Base-by-base conservation (phyloP, 2,888 invertebrate genomes). In the Phengaris arion region DNA sequence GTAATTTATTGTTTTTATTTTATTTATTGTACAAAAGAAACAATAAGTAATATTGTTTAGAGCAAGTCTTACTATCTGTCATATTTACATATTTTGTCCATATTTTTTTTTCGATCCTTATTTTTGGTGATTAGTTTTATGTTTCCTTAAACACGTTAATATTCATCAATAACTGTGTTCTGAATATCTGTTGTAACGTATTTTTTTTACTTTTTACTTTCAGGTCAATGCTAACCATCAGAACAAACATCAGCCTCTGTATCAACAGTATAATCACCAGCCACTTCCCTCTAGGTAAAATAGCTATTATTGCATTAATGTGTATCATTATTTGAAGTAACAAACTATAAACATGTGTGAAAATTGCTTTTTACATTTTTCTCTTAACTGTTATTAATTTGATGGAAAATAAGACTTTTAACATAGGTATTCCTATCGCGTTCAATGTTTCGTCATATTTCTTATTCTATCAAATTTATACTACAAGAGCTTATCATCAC, bases 191-290 rank as follows among this genome's bases (percentile, higher is more conserved):
- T 8, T n/a, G 48, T 74, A n/a, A 9, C 64, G 48, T 59, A 59
- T 69, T 52, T 46, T 55, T 52, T 68, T 54, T n/a, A 64, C n/a
- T 10, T 69, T 45, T 75, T 78, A 54, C 76, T 80, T 80, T 64
- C 87, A 90, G 89, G 84, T 89, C 79, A 91, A 91, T 82, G 91
- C 92, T 74, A 93, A 92, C 82, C 91, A 90, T 80, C 93, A 89
- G 83, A 85, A 87, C 82, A 90, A 84, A 80, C 89, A 84, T 77
- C 90, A 88, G 81, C 88, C 86, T 75, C 87, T 85, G 79, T 92
- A 89, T 83, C 88, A 87, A 80, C 91, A 90, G 78, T 86, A 90
- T 79, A 92, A 90, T 81, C 93, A 90, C 80, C 92, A 92, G 80
- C 93, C 91, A 5, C 84, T 91, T 78, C 84, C 88, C 15, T 80